Evolutionary conservation across 2,888 invertebrate species (phyloP).

Genomic region (Steinernema carpocapsae): DNA sequence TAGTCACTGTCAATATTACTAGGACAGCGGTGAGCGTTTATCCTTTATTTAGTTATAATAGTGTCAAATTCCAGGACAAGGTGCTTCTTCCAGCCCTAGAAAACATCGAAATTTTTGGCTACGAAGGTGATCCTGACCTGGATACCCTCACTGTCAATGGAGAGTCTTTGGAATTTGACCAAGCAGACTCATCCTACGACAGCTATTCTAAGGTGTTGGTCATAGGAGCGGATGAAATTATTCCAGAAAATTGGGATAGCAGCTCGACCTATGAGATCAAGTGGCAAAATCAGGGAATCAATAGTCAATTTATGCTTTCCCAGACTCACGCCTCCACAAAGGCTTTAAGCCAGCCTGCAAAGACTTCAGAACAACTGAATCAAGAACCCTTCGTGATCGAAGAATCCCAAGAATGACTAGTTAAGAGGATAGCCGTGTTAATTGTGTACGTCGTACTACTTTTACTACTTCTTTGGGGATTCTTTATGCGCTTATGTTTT

Average conservation of each 20-base stretch:
- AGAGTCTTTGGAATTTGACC: slow-evolving; percentile 37
- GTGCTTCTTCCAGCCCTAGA: slow-evolving; percentile 51
- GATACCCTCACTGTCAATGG: slow-evolving; percentile 52
- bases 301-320: not conserved
- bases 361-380: too few species aligned
- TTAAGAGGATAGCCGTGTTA: too few species aligned
- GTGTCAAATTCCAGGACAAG: slow-evolving; percentile 35
- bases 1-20: not conserved
- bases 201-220: slow-evolving; percentile 33
- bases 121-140: slow-evolving; percentile 49
- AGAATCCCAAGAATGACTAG: too few species aligned
- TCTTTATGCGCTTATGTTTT: too few species aligned
- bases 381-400: too few species aligned
- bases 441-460: too few species aligned
- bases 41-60: not conserved
- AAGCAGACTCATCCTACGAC: slow-evolving; percentile 25
- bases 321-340: too few species aligned
- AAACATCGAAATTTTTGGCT: slow-evolving; percentile 57
- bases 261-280: not conserved
- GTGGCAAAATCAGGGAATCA: not conserved
- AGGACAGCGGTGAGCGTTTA: not conserved
- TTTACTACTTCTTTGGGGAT: too few species aligned
- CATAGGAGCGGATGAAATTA: not conserved
- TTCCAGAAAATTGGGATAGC: not conserved
- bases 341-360: too few species aligned